phyloP scores from a whole-genome alignment of 2,888 invertebrate species.

The Hymenopus coronatus region DNA sequence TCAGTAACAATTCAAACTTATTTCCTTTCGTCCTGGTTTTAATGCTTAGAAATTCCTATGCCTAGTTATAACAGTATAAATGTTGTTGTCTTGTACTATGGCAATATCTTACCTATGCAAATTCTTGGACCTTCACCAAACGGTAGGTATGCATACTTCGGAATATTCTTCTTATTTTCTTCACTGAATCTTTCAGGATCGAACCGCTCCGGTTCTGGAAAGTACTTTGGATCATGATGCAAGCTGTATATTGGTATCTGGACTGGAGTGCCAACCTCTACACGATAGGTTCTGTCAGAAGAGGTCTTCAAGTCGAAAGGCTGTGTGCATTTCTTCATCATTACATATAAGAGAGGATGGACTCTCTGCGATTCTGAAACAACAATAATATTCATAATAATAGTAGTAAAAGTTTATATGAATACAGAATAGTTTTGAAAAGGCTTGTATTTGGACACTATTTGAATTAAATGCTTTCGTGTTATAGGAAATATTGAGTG shows the following conservation, averaged over 20 bases:
- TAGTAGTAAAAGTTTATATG: too few relatives aligned
- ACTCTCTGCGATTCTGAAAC: background rate
- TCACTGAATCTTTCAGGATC: background rate
- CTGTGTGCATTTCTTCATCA: background rate
- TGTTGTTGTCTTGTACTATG: too few relatives aligned
- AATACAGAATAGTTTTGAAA: too few relatives aligned
- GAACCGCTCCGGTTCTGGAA: background rate
- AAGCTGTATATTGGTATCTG: background rate
- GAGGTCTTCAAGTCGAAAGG: background rate
- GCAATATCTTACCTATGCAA: background rate
- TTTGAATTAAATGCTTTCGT: too few relatives aligned
- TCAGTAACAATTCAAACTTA: too few relatives aligned
- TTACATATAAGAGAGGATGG: background rate
- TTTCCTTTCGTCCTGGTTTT: too few relatives aligned
- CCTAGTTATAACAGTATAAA: too few relatives aligned
- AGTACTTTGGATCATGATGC: background rate
- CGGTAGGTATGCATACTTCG: background rate
- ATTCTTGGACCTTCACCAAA: background rate
- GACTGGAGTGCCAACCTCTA: background rate
- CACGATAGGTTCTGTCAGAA: background rate
- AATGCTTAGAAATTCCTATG: too few relatives aligned
- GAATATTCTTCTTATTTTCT: background rate
- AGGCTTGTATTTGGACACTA: too few relatives aligned
- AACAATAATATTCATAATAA: too few relatives aligned
- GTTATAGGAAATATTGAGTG: too few relatives aligned